Conservation (phyloP, 2,797 vertebrate genomes). For the Cichlasoma orientale region DNA sequence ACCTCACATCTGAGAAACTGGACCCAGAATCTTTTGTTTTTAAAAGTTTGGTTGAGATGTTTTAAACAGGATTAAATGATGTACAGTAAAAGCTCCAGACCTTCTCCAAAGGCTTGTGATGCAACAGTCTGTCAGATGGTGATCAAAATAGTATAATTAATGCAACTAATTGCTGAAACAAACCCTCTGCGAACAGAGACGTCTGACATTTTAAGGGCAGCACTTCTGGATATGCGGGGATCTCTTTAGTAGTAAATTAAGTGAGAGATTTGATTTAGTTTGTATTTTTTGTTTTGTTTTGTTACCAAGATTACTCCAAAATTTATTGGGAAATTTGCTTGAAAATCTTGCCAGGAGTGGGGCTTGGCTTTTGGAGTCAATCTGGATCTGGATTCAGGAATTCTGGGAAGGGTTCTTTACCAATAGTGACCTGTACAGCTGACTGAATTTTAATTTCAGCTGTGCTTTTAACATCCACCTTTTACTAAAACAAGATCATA, state of each 20-base stretch:
- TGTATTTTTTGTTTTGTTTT: not conserved
- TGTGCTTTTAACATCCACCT: not conserved
- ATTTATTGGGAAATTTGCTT: not conserved
- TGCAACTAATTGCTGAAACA: conserved; percentile 1
- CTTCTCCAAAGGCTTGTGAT: not conserved
- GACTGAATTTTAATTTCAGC: not conserved
- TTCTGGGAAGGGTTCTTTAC: not conserved
- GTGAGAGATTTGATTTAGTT: not conserved
- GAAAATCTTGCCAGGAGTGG: not conserved
- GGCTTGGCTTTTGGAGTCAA: not conserved
- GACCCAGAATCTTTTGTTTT: not conserved
- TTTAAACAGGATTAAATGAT: not conserved
- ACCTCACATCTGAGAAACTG: not conserved
- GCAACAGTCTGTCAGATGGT: not conserved
- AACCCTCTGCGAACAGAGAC: not conserved
- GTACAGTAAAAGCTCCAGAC: not conserved
- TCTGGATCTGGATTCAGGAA: not conserved
- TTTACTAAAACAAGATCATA: not conserved
- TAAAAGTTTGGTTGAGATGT: not conserved
- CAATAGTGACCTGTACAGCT: not conserved
- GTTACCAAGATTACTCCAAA: not conserved
- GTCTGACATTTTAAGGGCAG: not conserved
- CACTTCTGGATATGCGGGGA: not conserved
- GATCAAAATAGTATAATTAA: conserved; percentile 1
- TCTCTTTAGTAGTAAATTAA: not conserved